These are phyloP conservation scores for Ammodytes dubius DNA, from an alignment of 2,113 vertebrate genomes.

Conservation along the genomic window DNA sequence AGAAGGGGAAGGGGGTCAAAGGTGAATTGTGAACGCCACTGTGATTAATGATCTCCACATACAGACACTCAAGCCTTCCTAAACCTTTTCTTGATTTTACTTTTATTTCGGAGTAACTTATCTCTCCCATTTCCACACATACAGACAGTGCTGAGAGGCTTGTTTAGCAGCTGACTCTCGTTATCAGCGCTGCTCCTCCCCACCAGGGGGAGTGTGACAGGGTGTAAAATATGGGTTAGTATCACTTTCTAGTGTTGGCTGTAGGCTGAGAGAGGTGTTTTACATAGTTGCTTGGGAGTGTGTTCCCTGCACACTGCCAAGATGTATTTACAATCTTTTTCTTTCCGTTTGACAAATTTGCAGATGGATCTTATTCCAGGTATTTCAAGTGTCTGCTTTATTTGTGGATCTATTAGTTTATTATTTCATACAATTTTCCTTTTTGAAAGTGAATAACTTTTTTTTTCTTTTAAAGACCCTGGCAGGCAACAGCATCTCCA, in stretches of 20 bases:
- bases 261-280: background rate
- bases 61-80: slow-evolving; percentile 1
- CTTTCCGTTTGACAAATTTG: background rate
- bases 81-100: slow-evolving; percentile 37
- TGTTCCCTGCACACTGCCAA: slow-evolving; percentile 2
- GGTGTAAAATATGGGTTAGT: slow-evolving; percentile 12
- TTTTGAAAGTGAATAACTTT: background rate
- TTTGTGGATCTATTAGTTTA: background rate
- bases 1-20: slow-evolving; percentile 61
- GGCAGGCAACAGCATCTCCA: background rate
- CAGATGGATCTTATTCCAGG: background rate
- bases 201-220: slow-evolving; percentile 57
- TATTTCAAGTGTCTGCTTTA: background rate
- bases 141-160: background rate
- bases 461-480: background rate
- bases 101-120: slow-evolving; percentile 20
- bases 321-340: background rate
- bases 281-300: background rate
- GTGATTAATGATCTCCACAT: slow-evolving; percentile 49
- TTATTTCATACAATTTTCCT: background rate
- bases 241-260: background rate
- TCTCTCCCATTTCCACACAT: background rate
- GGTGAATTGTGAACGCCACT: slow-evolving; percentile 56
- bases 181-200: slow-evolving; percentile 31
- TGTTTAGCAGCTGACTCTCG: slow-evolving; percentile 18